Base-by-base conservation (phyloP, 2,113 vertebrate genomes). In the Xiphophorus maculatus region DNA sequence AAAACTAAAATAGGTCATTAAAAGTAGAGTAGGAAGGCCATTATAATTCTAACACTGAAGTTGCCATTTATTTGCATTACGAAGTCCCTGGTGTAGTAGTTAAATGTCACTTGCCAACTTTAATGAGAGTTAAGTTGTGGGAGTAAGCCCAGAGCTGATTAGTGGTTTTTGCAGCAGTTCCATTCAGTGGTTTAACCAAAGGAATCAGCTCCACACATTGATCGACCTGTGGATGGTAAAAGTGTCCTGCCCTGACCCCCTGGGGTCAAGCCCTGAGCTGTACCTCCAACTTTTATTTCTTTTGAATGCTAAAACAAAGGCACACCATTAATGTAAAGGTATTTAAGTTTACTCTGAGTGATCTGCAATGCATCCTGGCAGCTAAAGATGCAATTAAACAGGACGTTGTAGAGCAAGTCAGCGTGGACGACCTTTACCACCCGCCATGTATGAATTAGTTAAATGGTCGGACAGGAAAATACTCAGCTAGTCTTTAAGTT, bases 1-100 rank as follows among this genome's bases (percentile, higher is more conserved):
- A 93, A 92, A 94, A 92, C 82, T 90, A 86, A 85, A 90, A 84
- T 86, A 85, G 89, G 88, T 94, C 91, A 94, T 93, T 94, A 93
- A 93, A 94, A 92, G 91, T 89, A 71, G 79, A 93, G 86, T 89
- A 88, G 83, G 86, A 83, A 87, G 85, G 80, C 85, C 85, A 92
- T 92, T 93, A 93, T 89, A 92, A 91, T 92, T 94, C 87, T 72
- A 84, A 86, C 80, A 84, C 73, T 82, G 82, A 86, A 89, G 89
- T 91, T 90, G 88, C 87, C 88, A 91, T 91, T 93, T 92, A 93
- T 93, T 93, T 92, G 90, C 88, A 89, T 89, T 90, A 89, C 73
- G 80, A 76, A 85, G 85, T 92, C 89, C 86, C 91, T 77, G 68
- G 87, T 90, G 91, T 72, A 76, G 90, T 78, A 84, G 84, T 88